phyloP scores from a whole-genome alignment of 2,888 invertebrate species.

The Drosophila merina region DNA sequence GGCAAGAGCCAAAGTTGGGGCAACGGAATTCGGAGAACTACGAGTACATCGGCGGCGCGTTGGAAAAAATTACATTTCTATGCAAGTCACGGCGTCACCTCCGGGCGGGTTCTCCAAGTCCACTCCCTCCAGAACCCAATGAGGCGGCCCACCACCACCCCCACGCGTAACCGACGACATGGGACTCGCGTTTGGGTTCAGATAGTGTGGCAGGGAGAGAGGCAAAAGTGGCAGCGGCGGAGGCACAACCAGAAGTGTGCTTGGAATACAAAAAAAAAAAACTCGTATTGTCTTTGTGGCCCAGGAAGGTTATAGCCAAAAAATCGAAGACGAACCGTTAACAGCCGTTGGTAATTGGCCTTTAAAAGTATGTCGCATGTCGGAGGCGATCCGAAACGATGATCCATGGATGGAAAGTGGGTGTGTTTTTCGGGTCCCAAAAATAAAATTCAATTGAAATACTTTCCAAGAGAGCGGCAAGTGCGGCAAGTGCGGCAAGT shows the following conservation, averaged over 20 bases:
- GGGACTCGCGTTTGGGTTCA: constrained; percentile 5
- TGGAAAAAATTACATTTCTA: constrained; percentile 57
- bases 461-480: constrained; percentile 7
- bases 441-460: constrained; percentile 26
- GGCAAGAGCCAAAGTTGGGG: constrained; percentile 58
- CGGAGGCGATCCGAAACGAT: constrained; percentile 23
- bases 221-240: not conserved
- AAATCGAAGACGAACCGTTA: constrained; percentile 64
- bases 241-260: constrained; percentile 58
- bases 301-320: constrained; percentile 31
- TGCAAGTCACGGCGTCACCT: constrained; percentile 71
- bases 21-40: constrained; percentile 46
- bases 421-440: not conserved
- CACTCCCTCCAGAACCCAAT: not conserved
- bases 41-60: constrained; percentile 16
- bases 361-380: constrained; percentile 75
- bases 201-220: not conserved
- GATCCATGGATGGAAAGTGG: constrained; percentile 28
- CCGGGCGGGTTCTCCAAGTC: constrained; percentile 21
- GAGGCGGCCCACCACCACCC: not conserved
- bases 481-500: constrained; percentile 20
- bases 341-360: constrained; percentile 69
- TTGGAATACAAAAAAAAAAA: constrained; percentile 64
- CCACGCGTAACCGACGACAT: constrained; percentile 53
- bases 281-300: constrained; percentile 24